Conservation (phyloP, 2,888 invertebrate species). For the Pecten maximus region DNA sequence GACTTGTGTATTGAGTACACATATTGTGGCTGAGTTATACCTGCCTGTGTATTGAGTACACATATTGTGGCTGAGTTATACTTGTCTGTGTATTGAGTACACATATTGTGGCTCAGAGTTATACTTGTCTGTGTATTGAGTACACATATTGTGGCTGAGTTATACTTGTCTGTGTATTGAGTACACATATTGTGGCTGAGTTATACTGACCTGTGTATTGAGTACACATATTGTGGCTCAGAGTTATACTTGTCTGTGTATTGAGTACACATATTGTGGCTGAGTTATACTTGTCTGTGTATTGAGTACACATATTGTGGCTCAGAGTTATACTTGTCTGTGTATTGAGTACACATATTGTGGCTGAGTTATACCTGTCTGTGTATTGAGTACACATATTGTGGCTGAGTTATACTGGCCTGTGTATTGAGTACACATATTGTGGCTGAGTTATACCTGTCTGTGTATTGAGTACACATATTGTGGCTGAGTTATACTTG, state of each 20-base stretch:
- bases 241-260: neutral
- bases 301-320: neutral
- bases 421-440: neutral
- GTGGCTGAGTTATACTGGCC: neutral
- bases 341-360: neutral
- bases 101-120: neutral
- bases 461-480: neutral
- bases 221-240: no score
- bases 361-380: neutral
- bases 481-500: neutral
- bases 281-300: neutral
- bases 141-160: neutral
- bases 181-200: neutral
- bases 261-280: neutral
- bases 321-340: neutral
- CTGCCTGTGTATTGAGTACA: neutral
- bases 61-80: neutral
- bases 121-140: neutral
- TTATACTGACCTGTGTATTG: neutral
- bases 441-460: neutral
- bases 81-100: neutral
- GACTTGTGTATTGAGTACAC: neutral
- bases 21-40: neutral
- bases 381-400: neutral
- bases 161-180: neutral